Conservation (phyloP, 2,113 vertebrate species). For the Macrotis lagotis region DNA sequence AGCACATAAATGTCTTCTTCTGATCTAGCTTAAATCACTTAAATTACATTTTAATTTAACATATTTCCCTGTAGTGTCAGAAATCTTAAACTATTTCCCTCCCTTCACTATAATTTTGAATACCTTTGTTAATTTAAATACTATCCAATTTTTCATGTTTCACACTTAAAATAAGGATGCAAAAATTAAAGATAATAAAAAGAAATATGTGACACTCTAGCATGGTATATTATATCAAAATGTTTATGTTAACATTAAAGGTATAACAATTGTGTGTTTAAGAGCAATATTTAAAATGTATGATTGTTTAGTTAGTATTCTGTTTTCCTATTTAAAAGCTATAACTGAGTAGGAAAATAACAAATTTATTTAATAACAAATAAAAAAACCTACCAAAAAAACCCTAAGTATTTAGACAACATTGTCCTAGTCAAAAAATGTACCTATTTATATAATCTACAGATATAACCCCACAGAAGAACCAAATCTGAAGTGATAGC, state of each 20-base stretch:
- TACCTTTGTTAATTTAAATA: background rate
- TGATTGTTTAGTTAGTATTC: background rate
- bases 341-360: background rate
- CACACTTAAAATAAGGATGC: background rate
- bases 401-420: background rate
- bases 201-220: background rate
- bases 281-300: background rate
- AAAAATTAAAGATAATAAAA: background rate
- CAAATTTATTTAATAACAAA: too few relatives aligned
- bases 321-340: background rate
- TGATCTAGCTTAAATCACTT: background rate
- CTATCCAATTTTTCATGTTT: background rate
- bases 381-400: background rate
- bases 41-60: background rate
- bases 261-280: background rate
- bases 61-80: background rate
- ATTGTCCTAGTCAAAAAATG: background rate
- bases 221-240: background rate
- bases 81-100: background rate
- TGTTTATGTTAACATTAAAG: background rate
- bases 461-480: background rate
- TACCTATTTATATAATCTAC: background rate
- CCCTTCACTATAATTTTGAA: background rate
- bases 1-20: background rate
- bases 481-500: background rate